These are phyloP conservation scores for Apamea crenata DNA, from an alignment of 2,888 invertebrate species.

Conservation along the genomic window DNA sequence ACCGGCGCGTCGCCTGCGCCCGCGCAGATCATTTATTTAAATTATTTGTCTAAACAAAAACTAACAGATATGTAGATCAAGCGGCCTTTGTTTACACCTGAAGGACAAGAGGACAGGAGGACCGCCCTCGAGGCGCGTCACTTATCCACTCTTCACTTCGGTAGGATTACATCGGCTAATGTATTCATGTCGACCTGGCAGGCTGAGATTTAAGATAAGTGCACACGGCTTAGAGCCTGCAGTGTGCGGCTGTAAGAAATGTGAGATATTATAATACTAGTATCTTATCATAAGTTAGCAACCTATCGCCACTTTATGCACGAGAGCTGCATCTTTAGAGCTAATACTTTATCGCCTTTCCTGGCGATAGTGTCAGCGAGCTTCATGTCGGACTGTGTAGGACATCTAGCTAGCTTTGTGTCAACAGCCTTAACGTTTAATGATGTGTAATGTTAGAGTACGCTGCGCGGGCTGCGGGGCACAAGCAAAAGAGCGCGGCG, in stretches of 20 bases:
- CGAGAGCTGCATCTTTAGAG: constrained; percentile 27
- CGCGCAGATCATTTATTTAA: constrained; percentile 18
- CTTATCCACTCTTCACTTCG: neutral
- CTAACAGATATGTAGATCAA: constrained; percentile 21
- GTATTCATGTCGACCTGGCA: constrained; percentile 34
- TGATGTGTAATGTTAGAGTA: neutral
- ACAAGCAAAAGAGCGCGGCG: constrained; percentile 61
- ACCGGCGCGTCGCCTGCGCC: constrained; percentile 6
- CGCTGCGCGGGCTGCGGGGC: neutral
- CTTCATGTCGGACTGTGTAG: neutral
- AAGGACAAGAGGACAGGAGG: neutral
- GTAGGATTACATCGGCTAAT: constrained; percentile 26
- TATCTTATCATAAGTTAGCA: constrained; percentile 33
- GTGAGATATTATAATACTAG: constrained; percentile 33
- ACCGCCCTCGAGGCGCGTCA: neutral
- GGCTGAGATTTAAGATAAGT: constrained; percentile 42
- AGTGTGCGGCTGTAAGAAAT: constrained; percentile 18
- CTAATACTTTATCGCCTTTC: constrained; percentile 22
- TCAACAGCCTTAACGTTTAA: neutral
- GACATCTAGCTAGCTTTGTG: constrained; percentile 1
- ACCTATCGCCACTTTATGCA: constrained; percentile 48
- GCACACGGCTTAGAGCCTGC: constrained; percentile 26
- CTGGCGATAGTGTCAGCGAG: constrained; percentile 11
- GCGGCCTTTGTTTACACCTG: constrained; percentile 28
- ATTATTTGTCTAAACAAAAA: constrained; percentile 36